Percentiles rank a stretch among this genome's conserved stretches.
These are phyloP conservation scores for Drosophila anomalata DNA, from an alignment of 2,888 invertebrate species.

Conservation along the genomic window DNA sequence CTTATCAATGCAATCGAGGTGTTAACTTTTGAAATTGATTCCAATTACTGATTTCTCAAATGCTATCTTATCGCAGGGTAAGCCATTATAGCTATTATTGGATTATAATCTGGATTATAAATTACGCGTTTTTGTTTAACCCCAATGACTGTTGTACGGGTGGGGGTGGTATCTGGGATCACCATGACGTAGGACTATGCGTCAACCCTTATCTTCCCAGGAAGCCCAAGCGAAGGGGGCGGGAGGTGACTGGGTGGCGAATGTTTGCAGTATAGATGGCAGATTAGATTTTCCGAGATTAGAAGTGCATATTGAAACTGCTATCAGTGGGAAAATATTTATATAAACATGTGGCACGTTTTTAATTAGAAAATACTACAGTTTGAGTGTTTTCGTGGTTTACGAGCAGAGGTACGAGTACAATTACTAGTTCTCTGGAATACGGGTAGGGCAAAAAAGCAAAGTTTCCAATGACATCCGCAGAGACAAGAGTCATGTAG, in stretches of 20 bases:
- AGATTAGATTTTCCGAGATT: constrained; percentile 34
- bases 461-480: constrained; percentile 18
- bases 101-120: constrained; percentile 6
- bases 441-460: constrained; percentile 5
- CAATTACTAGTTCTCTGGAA: constrained; percentile 27
- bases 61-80: constrained; percentile 44
- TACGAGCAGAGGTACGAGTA: constrained; percentile 11
- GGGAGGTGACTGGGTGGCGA: constrained; percentile 30
- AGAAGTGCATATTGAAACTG: constrained; percentile 32
- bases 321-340: constrained; percentile 40
- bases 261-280: constrained; percentile 25
- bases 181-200: constrained; percentile 27
- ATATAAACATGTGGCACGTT: constrained; percentile 38
- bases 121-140: not conserved
- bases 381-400: constrained; percentile 19
- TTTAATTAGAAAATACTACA: constrained; percentile 42
- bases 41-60: constrained; percentile 11
- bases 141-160: constrained; percentile 8
- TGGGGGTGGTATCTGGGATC: constrained; percentile 15
- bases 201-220: constrained; percentile 11
- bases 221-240: constrained; percentile 6
- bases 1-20: constrained; percentile 53
- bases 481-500: not conserved
- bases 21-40: constrained; percentile 14
- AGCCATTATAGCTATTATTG: constrained; percentile 17